Base-by-base conservation (phyloP, 2,797 vertebrate genomes). In the Bucorvus abyssinicus region DNA sequence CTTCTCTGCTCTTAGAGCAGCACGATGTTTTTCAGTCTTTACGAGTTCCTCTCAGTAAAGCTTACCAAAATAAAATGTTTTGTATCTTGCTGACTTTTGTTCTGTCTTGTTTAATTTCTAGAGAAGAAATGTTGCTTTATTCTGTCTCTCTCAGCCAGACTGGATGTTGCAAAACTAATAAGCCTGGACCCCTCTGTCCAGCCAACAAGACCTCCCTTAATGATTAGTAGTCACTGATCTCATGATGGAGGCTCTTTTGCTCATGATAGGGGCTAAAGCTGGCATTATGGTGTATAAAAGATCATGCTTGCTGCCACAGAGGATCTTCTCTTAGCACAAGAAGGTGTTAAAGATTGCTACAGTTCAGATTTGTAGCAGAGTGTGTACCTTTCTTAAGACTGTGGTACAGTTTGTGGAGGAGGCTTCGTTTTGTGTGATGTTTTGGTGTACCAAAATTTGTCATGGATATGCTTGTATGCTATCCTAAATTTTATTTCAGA, bases 261-360 rank as follows among this genome's bases (percentile, higher is more conserved):
- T 64, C 16, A 4, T 47, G 20, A 4, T 42, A 53, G 42, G 64
- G 5, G 34, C 23, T 94, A 49, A 70, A 73, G 34, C 55, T 92
- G 56, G 14, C 17, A 20, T 84, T 8, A 7, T 0, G 0, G 45
- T 60, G 6, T 79, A 16, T 20, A 42, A 71, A 80, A 36, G 3
- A 19, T 24, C 1, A 1, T 63, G 24, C 45, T 69, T 79, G 17
- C 32, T 56, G 20, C 36, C 29, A 4, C 0, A 38, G 63, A 56
- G 34, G 64, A 45, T 38, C 9, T 8, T 14, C 29, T 59, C 21
- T 36, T 34, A 32, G 81, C 30, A 23, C 26, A 49, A 23, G 19
- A 22, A 26, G 14, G 22, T 4, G 5, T 42, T 90, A 17, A 42
- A 78, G 57, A 16, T 19, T n/a, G 30, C 20, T 57, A 4, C 17